A percentile compares a stretch with the other conserved stretches of the same genome.
Evolutionary conservation across 2,797 vertebrate species (phyloP).

Genomic region (Hirundo rustica): DNA sequence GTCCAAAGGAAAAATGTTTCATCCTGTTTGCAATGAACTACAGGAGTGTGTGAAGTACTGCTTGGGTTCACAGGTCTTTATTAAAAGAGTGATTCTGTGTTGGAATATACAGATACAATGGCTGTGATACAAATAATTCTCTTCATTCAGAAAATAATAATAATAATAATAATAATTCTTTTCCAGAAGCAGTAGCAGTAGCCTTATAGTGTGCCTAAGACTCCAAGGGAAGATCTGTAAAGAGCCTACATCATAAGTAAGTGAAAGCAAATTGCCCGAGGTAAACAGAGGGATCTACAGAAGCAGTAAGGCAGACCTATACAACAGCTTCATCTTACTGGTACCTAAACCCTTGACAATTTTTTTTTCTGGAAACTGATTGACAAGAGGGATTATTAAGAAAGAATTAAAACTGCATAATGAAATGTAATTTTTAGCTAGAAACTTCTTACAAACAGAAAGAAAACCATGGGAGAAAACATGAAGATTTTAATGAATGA

Average conservation of each 20-base stretch:
- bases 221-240: neutral
- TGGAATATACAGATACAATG: neutral
- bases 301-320: neutral
- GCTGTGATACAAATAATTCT: neutral
- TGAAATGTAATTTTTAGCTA: neutral
- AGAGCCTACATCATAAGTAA: neutral
- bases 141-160: neutral
- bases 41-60: neutral
- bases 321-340: neutral
- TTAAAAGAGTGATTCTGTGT: neutral
- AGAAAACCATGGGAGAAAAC: neutral
- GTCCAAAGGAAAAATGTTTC: slow-evolving; percentile 13
- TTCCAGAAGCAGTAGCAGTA: neutral
- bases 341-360: neutral
- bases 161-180: neutral
- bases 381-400: neutral
- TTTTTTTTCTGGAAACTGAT: neutral
- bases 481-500: neutral
- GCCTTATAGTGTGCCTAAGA: neutral
- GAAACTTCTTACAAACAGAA: neutral
- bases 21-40: neutral
- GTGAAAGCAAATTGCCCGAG: neutral
- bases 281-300: neutral
- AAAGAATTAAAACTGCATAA: neutral
- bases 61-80: neutral